Evolutionary conservation across 2,797 vertebrate genomes (phyloP).

Genomic region (Adelosebastes latens): DNA sequence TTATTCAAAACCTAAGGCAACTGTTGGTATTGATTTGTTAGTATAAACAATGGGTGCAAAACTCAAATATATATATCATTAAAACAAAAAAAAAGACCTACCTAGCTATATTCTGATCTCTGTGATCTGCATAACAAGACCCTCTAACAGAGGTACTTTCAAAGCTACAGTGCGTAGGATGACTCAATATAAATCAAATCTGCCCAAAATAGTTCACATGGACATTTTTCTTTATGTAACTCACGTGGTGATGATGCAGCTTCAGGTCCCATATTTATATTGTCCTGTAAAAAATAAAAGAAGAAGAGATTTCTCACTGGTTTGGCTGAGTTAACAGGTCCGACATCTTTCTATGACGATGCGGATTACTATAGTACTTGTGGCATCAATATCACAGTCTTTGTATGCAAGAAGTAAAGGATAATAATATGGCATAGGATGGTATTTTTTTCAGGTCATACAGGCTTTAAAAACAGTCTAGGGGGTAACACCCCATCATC

Average conservation of each 20-base stretch:
- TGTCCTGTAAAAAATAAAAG: constrained; percentile 71
- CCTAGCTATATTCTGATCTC: background rate
- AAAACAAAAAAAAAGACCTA: background rate
- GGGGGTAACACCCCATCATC: no score
- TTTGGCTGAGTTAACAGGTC: no score
- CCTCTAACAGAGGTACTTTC: background rate
- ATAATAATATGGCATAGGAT: background rate
- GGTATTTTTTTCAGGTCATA: background rate
- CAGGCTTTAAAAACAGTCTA: no score
- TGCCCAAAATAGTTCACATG: background rate
- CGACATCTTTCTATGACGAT: background rate
- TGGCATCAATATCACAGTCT: background rate
- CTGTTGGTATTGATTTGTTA: background rate
- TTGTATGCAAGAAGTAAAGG: background rate
- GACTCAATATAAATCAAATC: background rate
- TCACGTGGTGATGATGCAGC: constrained; percentile 76
- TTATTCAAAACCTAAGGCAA: background rate
- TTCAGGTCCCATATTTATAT: constrained; percentile 71
- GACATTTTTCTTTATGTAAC: background rate
- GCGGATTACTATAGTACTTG: background rate
- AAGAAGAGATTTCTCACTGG: background rate
- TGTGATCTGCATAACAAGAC: background rate
- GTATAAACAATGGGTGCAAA: background rate
- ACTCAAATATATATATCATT: background rate
- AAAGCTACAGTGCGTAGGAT: background rate